These are phyloP conservation scores for Nasonia giraulti DNA, from an alignment of 1,140 invertebrate genomes.

Conservation along the genomic window DNA sequence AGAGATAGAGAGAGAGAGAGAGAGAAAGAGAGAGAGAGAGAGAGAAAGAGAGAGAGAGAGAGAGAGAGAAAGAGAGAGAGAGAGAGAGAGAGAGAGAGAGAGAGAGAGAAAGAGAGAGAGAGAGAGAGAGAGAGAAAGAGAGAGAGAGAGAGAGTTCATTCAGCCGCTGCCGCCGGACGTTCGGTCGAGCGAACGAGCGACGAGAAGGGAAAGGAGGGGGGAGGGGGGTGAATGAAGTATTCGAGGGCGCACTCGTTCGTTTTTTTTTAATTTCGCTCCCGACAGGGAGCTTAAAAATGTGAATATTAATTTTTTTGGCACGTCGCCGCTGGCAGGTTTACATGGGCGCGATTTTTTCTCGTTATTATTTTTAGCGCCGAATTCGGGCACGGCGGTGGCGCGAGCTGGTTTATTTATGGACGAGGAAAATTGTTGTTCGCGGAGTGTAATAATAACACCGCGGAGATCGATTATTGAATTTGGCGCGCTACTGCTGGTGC, in stretches of 20 bases:
- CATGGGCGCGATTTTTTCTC: not conserved
- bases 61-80: no score
- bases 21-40: no score
- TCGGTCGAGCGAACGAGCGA: not conserved
- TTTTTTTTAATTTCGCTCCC: conserved; percentile 22
- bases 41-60: no score
- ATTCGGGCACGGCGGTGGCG: not conserved
- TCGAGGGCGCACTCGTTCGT: not conserved
- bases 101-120: not conserved
- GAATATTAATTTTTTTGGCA: conserved; percentile 35
- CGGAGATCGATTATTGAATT: conserved; percentile 23
- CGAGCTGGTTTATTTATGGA: conserved; percentile 12
- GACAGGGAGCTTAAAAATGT: conserved; percentile 24
- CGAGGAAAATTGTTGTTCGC: not conserved
- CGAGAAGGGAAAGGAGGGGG: not conserved
- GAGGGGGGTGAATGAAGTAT: conserved; percentile 26
- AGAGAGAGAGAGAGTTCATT: not conserved
- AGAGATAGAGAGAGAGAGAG: no score
- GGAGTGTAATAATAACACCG: not conserved
- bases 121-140: not conserved
- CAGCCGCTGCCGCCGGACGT: not conserved
- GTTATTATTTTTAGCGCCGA: conserved; percentile 10
- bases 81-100: not conserved
- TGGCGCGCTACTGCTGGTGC: not conserved
- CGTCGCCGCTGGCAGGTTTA: conserved; percentile 21